phyloP scores from a whole-genome alignment of 2,113 vertebrate genomes.

The Campylomormyrus numenius region DNA sequence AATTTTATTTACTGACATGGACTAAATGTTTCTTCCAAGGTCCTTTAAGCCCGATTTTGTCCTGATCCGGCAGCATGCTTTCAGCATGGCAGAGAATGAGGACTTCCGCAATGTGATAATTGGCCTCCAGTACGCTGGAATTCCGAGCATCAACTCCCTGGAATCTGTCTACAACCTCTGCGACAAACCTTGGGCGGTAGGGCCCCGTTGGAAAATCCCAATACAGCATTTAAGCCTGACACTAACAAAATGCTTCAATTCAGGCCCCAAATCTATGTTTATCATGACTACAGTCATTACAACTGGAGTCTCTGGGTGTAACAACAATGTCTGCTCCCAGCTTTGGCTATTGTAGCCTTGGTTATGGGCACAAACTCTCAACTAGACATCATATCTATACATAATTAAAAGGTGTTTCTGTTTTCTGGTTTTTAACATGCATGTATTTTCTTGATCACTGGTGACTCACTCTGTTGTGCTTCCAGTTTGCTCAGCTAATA shows the following conservation, averaged over 20 bases:
- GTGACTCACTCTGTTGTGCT: constrained; percentile 34
- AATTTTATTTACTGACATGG: background rate
- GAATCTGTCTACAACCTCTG: constrained; percentile 95
- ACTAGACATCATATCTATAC: background rate
- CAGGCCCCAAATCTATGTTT: background rate
- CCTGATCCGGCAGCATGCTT: constrained; percentile 88
- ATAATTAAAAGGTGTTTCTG: background rate
- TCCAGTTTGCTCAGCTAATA: constrained; percentile 89
- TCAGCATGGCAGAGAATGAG: constrained; percentile 93
- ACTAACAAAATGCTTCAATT: background rate
- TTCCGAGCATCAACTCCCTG: constrained; percentile 88
- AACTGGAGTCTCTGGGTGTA: background rate
- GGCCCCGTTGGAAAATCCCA: background rate
- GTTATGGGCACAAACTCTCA: background rate
- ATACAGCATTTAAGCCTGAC: background rate
- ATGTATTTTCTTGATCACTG: background rate
- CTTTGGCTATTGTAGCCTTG: background rate
- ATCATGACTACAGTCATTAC: background rate
- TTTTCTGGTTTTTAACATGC: background rate
- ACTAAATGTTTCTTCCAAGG: constrained; percentile 47
- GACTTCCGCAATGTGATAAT: constrained; percentile 93
- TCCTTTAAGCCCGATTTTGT: constrained; percentile 93
- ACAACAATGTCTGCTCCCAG: background rate
- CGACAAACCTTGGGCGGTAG: constrained; percentile 96
- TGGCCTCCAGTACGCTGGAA: constrained; percentile 86